Percentiles rank a stretch among this genome's conserved stretches.
Evolutionary conservation across 2,888 invertebrate species (phyloP).

Genomic region (Nyleta sp.): DNA sequence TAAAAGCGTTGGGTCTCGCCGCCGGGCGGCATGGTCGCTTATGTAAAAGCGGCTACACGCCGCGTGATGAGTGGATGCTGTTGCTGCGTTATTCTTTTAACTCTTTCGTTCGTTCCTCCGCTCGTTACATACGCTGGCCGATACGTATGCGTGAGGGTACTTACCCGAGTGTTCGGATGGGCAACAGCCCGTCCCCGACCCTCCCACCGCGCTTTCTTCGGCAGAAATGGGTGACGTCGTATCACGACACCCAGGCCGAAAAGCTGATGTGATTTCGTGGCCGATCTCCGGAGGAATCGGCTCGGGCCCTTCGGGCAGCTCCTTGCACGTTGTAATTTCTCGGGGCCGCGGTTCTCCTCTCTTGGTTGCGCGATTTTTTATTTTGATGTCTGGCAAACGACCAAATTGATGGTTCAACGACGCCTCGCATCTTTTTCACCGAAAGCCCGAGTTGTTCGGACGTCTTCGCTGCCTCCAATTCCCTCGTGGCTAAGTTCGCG

Average conservation of each 20-base stretch:
- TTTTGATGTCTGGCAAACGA: constrained; percentile 49
- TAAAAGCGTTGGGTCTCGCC: constrained; percentile 81
- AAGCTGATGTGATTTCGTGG: constrained; percentile 31
- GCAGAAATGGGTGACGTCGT: constrained; percentile 41
- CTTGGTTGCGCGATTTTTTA: constrained; percentile 46
- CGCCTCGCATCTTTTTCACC: too few relatives aligned
- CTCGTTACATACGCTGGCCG: constrained; percentile 40
- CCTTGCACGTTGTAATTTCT: constrained; percentile 60
- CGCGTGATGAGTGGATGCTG: constrained; percentile 82
- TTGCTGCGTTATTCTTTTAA: constrained; percentile 80
- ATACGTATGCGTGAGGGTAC: constrained; percentile 67
- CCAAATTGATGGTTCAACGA: constrained; percentile 49
- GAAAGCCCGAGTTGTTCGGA: too few relatives aligned
- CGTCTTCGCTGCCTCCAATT: too few relatives aligned
- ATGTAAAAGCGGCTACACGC: constrained; percentile 82
- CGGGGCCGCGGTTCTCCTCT: constrained; percentile 14
- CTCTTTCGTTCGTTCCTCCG: constrained; percentile 76
- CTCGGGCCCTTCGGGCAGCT: constrained; percentile 36
- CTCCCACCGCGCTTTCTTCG: constrained; percentile 22
- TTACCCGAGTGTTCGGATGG: constrained; percentile 44
- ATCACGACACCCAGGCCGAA: constrained; percentile 33
- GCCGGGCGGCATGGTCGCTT: constrained; percentile 81
- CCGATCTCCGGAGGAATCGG: constrained; percentile 16
- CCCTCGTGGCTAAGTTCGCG: background rate
- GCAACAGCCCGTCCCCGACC: constrained; percentile 18